A percentile compares a stretch with the other conserved stretches of the same genome.
phyloP scores from a whole-genome alignment of 2,113 vertebrate species.

The Genyomyrus donnyi region DNA sequence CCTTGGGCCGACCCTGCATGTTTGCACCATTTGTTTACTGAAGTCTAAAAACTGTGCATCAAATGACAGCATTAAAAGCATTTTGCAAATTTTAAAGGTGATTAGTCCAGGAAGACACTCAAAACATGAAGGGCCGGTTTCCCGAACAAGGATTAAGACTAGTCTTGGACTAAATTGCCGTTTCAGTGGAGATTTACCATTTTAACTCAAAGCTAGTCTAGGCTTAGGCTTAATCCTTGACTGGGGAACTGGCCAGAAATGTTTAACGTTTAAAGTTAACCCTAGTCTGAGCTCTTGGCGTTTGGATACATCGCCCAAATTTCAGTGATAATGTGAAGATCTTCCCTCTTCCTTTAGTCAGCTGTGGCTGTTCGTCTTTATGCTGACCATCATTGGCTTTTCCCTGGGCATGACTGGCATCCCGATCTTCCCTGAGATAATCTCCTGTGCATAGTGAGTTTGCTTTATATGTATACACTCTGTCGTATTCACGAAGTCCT shows the following conservation, averaged over 20 bases:
- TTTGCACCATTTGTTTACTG: neutral
- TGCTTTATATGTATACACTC: neutral
- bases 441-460: conserved; percentile 81
- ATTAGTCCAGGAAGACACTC: neutral
- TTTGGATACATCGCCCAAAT: neutral
- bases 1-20: neutral
- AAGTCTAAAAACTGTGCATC: neutral
- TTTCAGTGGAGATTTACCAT: no score
- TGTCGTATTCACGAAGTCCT: neutral
- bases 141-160: no score
- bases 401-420: conserved; percentile 77
- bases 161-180: no score
- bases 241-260: neutral
- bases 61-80: neutral
- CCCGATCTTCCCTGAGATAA: conserved; percentile 81
- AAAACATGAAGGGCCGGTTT: neutral
- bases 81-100: neutral
- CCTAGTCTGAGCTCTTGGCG: neutral
- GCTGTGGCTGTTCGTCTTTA: conserved; percentile 79
- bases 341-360: conserved; percentile 60
- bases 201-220: no score
- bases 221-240: no score
- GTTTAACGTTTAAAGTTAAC: neutral
- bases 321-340: neutral
- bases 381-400: conserved; percentile 75